Conservation (phyloP, 2,113 vertebrate species). For the Pelecanoides urinatrix region DNA sequence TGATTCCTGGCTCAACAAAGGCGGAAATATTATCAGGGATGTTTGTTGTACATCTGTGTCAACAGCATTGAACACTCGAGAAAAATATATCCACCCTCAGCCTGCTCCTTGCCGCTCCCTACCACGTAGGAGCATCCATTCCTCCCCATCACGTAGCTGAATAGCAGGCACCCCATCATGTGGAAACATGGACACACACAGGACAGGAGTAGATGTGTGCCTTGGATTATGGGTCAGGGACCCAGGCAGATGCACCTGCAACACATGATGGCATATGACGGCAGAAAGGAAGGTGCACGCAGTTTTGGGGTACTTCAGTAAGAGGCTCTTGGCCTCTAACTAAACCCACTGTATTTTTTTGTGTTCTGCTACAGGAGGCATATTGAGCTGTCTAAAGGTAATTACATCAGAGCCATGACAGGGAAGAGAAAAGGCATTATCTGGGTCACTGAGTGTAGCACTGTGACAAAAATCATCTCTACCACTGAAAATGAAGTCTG, state of each 20-base stretch:
- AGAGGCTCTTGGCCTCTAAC: not conserved
- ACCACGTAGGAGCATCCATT: not conserved
- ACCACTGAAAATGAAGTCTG: not conserved
- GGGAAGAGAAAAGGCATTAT: not conserved
- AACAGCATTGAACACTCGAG: not conserved
- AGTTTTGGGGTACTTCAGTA: not conserved
- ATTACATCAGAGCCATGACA: not conserved
- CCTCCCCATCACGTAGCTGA: not conserved
- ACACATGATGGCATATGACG: not conserved
- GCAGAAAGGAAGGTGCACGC: fast-evolving
- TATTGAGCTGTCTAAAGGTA: not conserved
- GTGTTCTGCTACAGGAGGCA: not conserved
- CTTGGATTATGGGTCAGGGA: not conserved
- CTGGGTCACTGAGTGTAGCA: not conserved
- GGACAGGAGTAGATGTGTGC: not conserved
- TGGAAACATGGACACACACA: fast-evolving
- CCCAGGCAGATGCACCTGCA: not conserved
- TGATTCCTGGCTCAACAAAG: not conserved
- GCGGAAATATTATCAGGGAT: not conserved
- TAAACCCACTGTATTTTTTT: not conserved
- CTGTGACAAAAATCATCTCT: not conserved
- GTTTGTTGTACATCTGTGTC: not conserved
- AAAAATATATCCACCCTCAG: not conserved
- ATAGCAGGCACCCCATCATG: not conserved
- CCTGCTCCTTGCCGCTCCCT: not conserved